Base-by-base conservation (phyloP, 2,797 vertebrate species). In the Erpetoichthys calabaricus region DNA sequence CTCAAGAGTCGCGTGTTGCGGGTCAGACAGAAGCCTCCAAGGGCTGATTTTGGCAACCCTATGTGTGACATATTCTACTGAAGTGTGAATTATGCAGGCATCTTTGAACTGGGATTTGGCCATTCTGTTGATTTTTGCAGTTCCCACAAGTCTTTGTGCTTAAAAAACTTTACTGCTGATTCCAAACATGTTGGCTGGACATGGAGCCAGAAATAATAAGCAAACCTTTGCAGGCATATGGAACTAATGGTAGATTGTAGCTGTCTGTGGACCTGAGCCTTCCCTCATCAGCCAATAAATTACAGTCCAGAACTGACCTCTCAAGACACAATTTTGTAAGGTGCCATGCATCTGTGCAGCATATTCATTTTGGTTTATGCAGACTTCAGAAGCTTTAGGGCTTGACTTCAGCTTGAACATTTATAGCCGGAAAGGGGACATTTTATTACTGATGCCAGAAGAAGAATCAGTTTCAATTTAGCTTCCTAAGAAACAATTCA, bases 191-290 rank as follows among this genome's bases (percentile, higher is more conserved):
- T 49, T 49, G n/a, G 45, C 58, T 47, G 57, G 45, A 51, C 3
- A n/a, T 45, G 5, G 45, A 63, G 58, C 62, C 66, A 70, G 60
- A 51, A 59, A 56, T 58, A 68, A 68, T 61, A 67, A 67, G 60
- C 51, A 64, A 55, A 55, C 54, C 51, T 53, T 49, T 63, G 59
- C 45, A 59, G 44, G 25, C 52, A 53, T 57, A 59, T 60, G 57
- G 59, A 64, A 62, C 45, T 54, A 54, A 62, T 46, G 53, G 41
- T 50, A 47, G 46, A 5, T 7, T 51, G 45, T 10, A 42, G 56
- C 59, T 57, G 54, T 62, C 41, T 50, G 45, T 59, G 59, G 49
- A 64, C 4, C 53, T 54, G 44, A 49, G n/a, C 54, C 59, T 64
- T 63, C 60, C 62, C 57, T 67, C 64, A 60, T 51, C 47, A 57